These are phyloP conservation scores for Hylaeus anthracinus DNA, from an alignment of 1,140 invertebrate species.

Conservation along the genomic window DNA sequence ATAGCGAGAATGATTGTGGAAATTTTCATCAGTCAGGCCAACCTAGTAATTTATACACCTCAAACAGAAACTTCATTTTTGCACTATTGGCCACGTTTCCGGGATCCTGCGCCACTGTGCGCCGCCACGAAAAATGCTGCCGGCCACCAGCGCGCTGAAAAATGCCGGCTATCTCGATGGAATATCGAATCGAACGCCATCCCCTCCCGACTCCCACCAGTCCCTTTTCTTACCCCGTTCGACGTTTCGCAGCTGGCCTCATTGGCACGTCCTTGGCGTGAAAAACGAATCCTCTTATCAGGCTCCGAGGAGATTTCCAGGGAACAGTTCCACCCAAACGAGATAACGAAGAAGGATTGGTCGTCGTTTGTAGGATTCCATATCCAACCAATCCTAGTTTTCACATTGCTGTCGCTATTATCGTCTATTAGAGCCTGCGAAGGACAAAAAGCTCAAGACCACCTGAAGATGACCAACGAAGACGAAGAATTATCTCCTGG, in stretches of 20 bases:
- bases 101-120: background rate
- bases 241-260: slow-evolving; percentile 14
- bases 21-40: background rate
- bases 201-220: background rate
- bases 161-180: slow-evolving; percentile 53
- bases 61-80: no score
- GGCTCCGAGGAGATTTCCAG: background rate
- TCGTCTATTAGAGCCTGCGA: no score
- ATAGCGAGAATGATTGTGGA: no score
- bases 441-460: no score
- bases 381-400: no score
- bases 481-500: no score
- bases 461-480: no score
- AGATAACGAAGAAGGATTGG: background rate
- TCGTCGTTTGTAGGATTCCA: no score
- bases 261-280: slow-evolving; percentile 22
- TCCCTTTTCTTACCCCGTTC: slow-evolving; percentile 8
- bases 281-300: slow-evolving; percentile 55
- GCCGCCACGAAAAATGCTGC: slow-evolving; percentile 46
- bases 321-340: background rate
- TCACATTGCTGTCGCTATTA: no score
- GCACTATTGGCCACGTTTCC: no score
- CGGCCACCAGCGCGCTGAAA: slow-evolving; percentile 48
- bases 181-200: slow-evolving; percentile 49
- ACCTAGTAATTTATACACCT: no score